Evolutionary conservation across 1,140 invertebrate genomes (phyloP).

Genomic region (Dolichoris vasculosae): DNA sequence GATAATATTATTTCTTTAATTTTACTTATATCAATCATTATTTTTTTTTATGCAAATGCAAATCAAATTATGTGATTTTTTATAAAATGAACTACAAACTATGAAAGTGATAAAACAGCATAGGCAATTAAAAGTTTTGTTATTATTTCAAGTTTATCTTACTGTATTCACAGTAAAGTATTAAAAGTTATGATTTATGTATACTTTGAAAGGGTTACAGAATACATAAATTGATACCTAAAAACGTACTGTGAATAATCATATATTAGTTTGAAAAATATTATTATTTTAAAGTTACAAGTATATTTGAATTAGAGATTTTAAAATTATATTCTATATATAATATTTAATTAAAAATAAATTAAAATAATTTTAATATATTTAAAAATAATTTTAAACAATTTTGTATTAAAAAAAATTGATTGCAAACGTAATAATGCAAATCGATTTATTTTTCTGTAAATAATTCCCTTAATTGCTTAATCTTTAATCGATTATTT

Average conservation of each 20-base stretch:
- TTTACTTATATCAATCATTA: neutral
- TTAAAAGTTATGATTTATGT: neutral
- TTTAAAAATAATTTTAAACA: too few relatives aligned
- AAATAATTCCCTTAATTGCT: too few relatives aligned
- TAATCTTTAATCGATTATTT: too few relatives aligned
- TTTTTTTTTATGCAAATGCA: neutral
- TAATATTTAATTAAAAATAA: neutral
- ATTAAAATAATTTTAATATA: too few relatives aligned
- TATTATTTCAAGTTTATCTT: neutral
- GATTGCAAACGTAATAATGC: too few relatives aligned
- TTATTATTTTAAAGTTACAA: neutral
- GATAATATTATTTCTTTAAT: too few relatives aligned
- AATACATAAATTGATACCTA: neutral
- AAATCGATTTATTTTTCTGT: too few relatives aligned
- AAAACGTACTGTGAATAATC: neutral
- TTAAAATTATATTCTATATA: neutral
- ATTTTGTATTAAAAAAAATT: too few relatives aligned
- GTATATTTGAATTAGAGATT: neutral
- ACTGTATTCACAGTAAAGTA: neutral
- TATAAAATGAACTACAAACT: neutral
- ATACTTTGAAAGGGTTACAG: neutral
- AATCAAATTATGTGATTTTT: neutral
- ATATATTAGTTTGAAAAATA: neutral
- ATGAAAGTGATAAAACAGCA: neutral
- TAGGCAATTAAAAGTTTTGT: conserved; percentile 19